Percentiles rank a stretch among this genome's conserved stretches.
Evolutionary conservation across 2,797 vertebrate species (phyloP).

Genomic region (Sebastes iracundus): DNA sequence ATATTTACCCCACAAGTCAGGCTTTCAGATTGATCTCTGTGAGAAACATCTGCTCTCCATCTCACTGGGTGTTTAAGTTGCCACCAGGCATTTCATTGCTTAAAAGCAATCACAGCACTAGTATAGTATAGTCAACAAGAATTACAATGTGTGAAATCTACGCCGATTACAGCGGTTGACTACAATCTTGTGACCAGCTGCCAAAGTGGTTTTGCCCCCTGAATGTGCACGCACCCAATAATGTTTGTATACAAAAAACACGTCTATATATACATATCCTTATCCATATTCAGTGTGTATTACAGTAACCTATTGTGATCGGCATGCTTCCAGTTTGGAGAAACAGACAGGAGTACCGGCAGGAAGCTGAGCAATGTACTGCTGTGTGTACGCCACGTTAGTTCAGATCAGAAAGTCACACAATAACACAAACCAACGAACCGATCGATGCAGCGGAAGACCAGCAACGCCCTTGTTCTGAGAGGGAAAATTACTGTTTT

Average conservation of each 20-base stretch:
- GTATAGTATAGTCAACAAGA: too few species aligned
- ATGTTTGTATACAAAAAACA: too few species aligned
- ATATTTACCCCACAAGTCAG: neutral
- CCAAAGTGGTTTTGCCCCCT: too few species aligned
- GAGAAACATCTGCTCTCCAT: conserved; percentile 19
- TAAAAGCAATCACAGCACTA: neutral
- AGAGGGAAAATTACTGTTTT: neutral
- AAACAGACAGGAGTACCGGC: neutral
- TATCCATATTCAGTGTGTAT: neutral
- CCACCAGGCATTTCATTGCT: conserved; percentile 1
- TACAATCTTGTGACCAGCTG: too few species aligned
- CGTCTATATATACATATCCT: too few species aligned
- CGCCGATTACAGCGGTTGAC: too few species aligned
- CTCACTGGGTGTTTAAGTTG: neutral
- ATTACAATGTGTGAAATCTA: too few species aligned
- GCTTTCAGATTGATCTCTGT: conserved; percentile 1
- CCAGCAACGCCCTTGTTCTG: neutral
- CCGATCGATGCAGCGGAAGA: neutral
- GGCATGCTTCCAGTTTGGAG: neutral
- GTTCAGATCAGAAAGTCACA: neutral
- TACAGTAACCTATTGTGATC: neutral
- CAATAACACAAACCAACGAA: neutral
- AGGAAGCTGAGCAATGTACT: neutral
- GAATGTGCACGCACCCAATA: too few species aligned
- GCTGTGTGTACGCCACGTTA: neutral